These are phyloP conservation scores for Amphiduros pacificus DNA, from an alignment of 2,888 invertebrate genomes.

Conservation along the genomic window DNA sequence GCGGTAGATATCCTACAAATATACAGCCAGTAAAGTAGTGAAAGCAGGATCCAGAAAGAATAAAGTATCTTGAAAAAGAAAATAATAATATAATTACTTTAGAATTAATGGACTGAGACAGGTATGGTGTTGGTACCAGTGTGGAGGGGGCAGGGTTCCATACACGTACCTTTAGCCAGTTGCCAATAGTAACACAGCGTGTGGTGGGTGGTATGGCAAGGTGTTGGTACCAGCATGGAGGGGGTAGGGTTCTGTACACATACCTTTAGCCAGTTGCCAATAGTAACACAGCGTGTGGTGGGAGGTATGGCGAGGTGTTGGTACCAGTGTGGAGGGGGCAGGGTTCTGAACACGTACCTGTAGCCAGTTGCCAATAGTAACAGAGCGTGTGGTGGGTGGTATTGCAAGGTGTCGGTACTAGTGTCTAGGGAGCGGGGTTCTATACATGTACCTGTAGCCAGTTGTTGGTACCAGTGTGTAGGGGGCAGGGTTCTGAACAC, in stretches of 20 bases:
- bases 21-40: neutral
- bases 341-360: conserved; percentile 48
- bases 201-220: conserved; percentile 40
- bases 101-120: no score
- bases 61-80: neutral
- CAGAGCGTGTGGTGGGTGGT: conserved; percentile 42
- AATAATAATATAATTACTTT: no score
- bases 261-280: no score
- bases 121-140: no score
- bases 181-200: conserved; percentile 50
- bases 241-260: no score
- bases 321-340: no score
- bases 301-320: conserved; percentile 43
- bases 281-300: conserved; percentile 44
- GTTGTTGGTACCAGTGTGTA: no score
- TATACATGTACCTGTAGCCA: no score
- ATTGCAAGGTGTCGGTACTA: conserved; percentile 40
- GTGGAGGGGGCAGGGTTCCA: no score
- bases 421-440: no score
- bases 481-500: no score
- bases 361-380: conserved; percentile 54
- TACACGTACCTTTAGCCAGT: conserved; percentile 51
- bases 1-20: conserved; percentile 41
- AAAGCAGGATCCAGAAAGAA: neutral
- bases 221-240: conserved; percentile 39